These are phyloP conservation scores for Paragorgia papillata DNA, from an alignment of 92 coral and sea anemone genomes.

Conservation along the genomic window DNA sequence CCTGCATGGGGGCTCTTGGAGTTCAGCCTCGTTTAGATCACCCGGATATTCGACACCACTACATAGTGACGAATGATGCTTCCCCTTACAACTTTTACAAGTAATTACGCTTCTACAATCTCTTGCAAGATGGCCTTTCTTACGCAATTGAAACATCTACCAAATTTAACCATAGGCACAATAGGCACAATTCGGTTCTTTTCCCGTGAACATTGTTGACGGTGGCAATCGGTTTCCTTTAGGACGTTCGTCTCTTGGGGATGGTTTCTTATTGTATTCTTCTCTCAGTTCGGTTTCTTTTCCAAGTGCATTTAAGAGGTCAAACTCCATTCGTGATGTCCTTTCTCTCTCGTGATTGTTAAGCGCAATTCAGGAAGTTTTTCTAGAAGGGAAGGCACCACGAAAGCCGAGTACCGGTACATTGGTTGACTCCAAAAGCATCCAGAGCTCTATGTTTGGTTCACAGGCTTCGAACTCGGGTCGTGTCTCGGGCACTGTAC, in stretches of 20 bases:
- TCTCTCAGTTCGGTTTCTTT: constrained; percentile 34
- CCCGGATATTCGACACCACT: background rate
- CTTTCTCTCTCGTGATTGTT: constrained; percentile 55
- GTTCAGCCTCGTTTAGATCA: too few species aligned
- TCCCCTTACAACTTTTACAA: constrained; percentile 40
- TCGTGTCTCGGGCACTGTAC: constrained; percentile 38
- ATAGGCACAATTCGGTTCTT: constrained; percentile 23
- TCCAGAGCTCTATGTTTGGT: constrained; percentile 44
- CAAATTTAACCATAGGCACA: constrained; percentile 29
- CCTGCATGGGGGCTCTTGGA: constrained; percentile 13
- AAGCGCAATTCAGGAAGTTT: constrained; percentile 46
- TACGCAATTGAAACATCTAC: constrained; percentile 53
- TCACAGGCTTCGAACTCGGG: constrained; percentile 19
- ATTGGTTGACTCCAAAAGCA: constrained; percentile 53
- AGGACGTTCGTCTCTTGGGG: background rate
- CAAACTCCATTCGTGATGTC: constrained; percentile 39
- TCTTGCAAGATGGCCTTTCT: constrained; percentile 23
- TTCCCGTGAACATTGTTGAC: constrained; percentile 37
- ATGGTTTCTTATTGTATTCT: background rate
- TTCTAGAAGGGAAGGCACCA: constrained; percentile 41
- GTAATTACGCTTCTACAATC: constrained; percentile 21
- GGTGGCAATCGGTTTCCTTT: constrained; percentile 2
- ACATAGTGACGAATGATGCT: constrained; percentile 52
- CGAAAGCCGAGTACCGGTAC: constrained; percentile 41
- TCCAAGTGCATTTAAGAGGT: constrained; percentile 24